Base-by-base conservation (phyloP, 2,888 invertebrate genomes). In the Chrysolina haemoptera region DNA sequence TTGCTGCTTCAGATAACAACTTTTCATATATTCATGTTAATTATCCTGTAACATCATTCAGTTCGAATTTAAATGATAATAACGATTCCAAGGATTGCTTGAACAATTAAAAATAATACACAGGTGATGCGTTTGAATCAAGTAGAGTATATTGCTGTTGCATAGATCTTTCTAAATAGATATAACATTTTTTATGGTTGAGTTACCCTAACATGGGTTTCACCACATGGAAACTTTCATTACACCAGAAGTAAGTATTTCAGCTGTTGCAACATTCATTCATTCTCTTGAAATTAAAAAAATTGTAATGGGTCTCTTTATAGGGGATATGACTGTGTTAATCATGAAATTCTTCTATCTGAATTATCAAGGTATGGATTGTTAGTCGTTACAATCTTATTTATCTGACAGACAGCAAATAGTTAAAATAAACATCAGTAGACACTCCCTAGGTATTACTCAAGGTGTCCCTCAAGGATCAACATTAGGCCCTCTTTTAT, bases 211-310 rank as follows among this genome's bases (percentile, higher is more conserved):
- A 71, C 75, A 71, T 55, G 72, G 63, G 73, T 75, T 78, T 78
- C 71, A 73, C 75, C 76, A 71, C 69, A 73, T 69, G 74, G 72
- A 66, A 76, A 78, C 75, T 76, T 78, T 78, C 75, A 73, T 76
- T 75, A 74, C 65, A 73, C 71, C 68, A 71, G 64, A 73, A 66
- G 63, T 62, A 73, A 66, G 63, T 62, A 62, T 67, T 70, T 62
- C 59, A 59, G 27, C 27, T 12, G 59, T 59, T 73, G 69, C 69
- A 69, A 69, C 65, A 69, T 43, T 50, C 12, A 53, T 68, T 22
- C n/a, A n/a, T n/a, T n/a, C n/a, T n/a, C n/a, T n/a, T n/a, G n/a
- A n/a, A n/a, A n/a, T n/a, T n/a, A n/a, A n/a, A n/a, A n/a, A n/a
- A n/a, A n/a, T n/a, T n/a, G n/a, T n/a, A n/a, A n/a, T n/a, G n/a